Percentiles rank a stretch among this genome's conserved stretches.
Conservation (phyloP, 2,888 invertebrate species). For the Tryphoninae sp. region DNA sequence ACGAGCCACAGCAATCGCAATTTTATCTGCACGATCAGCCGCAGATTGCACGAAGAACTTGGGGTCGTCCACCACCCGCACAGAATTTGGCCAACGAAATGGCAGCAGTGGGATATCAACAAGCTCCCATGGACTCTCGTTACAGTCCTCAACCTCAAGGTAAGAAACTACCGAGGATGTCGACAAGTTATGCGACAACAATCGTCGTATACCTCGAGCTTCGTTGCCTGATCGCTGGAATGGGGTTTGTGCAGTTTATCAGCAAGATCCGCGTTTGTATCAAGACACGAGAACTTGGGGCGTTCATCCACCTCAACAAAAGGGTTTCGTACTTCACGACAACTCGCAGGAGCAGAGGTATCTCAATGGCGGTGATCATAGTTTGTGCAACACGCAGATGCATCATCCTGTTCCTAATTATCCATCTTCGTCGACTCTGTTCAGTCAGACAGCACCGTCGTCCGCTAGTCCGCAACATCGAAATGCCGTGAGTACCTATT, state of each 20-base stretch:
- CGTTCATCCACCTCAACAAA: conserved; percentile 80
- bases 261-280: conserved; percentile 77
- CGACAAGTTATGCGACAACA: conserved; percentile 18
- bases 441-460: conserved; percentile 83
- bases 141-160: conserved; percentile 75
- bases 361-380: conserved; percentile 86
- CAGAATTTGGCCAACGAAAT: conserved; percentile 80
- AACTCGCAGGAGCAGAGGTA: conserved; percentile 82
- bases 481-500: conserved; percentile 78
- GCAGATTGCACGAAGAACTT: conserved; percentile 82
- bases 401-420: conserved; percentile 83
- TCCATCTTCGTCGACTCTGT: conserved; percentile 80
- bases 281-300: conserved; percentile 79
- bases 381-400: conserved; percentile 82
- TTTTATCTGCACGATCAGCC: conserved; percentile 90
- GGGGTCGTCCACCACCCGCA: conserved; percentile 81
- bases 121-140: conserved; percentile 75
- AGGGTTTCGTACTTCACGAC: conserved; percentile 86
- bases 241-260: conserved; percentile 72
- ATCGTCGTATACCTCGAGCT: conserved; percentile 25
- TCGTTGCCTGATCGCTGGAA: conserved; percentile 32
- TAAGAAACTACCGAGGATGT: conserved; percentile 52
- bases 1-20: conserved; percentile 83
- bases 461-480: conserved; percentile 87
- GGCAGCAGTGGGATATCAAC: conserved; percentile 77